Base-by-base conservation (phyloP, 92 coral and sea anemone genomes). In the Anthopleura xanthogrammica region DNA sequence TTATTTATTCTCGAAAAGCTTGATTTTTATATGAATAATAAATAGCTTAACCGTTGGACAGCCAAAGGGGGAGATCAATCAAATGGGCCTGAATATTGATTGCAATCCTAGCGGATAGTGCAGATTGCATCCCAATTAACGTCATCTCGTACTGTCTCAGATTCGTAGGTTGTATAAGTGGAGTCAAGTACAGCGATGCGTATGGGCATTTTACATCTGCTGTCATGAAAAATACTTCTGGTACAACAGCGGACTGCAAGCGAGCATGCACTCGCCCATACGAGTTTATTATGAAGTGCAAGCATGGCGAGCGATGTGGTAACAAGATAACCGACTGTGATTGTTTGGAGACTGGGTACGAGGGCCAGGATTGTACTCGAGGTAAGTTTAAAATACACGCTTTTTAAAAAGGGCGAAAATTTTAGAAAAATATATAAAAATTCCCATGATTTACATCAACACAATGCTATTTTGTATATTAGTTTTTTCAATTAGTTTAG, bases 331-430 rank as follows among this genome's bases (percentile, higher is more conserved):
- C 78, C 74, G 93, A 90, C 50, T 90, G 93, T 60, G 93, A 90
- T 82, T 90, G 93, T 43, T 68, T 83, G 79, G 93, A 84, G 76
- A 90, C 89, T 87, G 93, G 91, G 84, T 87, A 84, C 83, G 91
- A 90, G 77, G 91, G 93, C 52, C 54, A 52, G 16, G 83, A 72
- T 77, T 90, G 93, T 79, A 41, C 78, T 19, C 73, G 52, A 60
- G 84, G 93, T 90, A 46, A 73, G 79, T 39, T 9, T 16, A 56
- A 48, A 12, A 23, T 83, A 23, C 50, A 9, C 48, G 19, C 3
- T 7, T 36, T 56, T 56, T 12, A 22, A 22, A 40, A 20, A 24
- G 5, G 7, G 58, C 19, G 36, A 50, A 52, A 39, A 54, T 29
- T 29, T 29, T 29, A 29, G 36, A 29, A 29, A 29, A 29, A 29